Evolutionary conservation across 2,797 vertebrate genomes (phyloP), one percentile per base, ranked within the genome.

Genomic region (Brachyalestes nurse): DNA sequence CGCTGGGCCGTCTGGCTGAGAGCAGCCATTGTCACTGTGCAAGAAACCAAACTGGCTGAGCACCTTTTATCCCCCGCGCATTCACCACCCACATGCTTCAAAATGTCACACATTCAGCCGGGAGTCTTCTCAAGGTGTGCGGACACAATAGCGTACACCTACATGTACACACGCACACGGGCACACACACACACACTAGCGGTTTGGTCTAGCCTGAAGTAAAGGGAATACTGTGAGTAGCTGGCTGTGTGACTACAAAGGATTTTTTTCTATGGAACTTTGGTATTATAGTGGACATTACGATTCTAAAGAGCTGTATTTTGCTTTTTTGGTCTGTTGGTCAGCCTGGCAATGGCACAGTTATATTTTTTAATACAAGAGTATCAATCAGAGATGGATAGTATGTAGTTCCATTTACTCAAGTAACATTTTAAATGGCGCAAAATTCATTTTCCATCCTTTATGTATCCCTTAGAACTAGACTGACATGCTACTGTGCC

Each of bases 61-160:
- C 71, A 74, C 71, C 71, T 74, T 80, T 80, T 62, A 66, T 80
- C 70, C 69, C n/a, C 60, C 65, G 40, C 65, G 2, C 55, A 8
- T 47, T 40, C 57, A 77, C 25, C 62, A n/a, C 75, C 75, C 75
- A 77, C 75, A 53, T 49, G 16, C 28, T 38, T 40, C 28, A 7
- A 84, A 84, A 84, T 81, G 79, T 81, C 83, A 75, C 47, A 23
- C 73, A 75, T 78, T 81, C 83, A 78, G 38, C 40, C 60, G 62
- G 78, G 62, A 75, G 65, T 53, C 71, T 78, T 81, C 72, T 78
- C 64, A 75, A 81, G 75, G 74, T 62, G 74, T 34, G 21, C 13
- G 34, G 28, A 80, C 47, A 81, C 73, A 66, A 77, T 57, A 34
- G 49, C 28, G 13, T 49, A 77, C 75, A 77, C 75, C 19, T 55